Evolutionary conservation across 2,888 invertebrate genomes (phyloP), one percentile per base, ranked within the genome.

Genomic region (Pycnomerus fuliginosus): DNA sequence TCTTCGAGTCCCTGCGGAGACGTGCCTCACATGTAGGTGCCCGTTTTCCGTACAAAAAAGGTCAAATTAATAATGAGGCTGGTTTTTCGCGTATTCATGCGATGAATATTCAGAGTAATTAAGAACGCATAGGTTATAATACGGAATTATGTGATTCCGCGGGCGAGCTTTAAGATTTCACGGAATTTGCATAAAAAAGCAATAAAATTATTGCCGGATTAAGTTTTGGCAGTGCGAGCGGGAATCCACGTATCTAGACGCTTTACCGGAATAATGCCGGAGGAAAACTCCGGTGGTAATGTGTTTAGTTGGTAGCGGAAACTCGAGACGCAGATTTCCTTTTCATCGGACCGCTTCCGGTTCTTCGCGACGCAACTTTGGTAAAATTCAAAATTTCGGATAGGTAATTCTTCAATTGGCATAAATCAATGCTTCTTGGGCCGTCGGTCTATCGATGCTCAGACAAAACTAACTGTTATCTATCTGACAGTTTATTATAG

Each of bases 71-170:
- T 36, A 43, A 20, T 14, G 34, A 17, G 11, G 17, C 14, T 20
- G 14, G 16, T 31, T 40, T 25, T 44, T 30, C 16, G 11, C 25
- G 29, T 36, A 14, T 40, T 31, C 16, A 8, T 41, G 41, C 35
- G 31, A 43, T 45, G 45, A 45, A 45, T 45, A 45, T 45, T 45
- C 45, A 56, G 52, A 46, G 60, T 57, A 65, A 65, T 64, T 65
- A 65, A 64, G 64, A 65, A 64, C 64, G 59, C 65, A 65, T 65
- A 65, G 65, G 65, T 65, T 64, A 44, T 65, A 64, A 64, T 61
- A 56, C 59, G 62, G 63, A 62, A 61, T 61, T 55, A 54, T 51
- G 48, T 45, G 45, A 45, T 45, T 45, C 45, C 40, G 45, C 35
- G 28, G 31, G 45, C 40, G 45, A 38, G 46, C 46, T 46, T 46